Base-by-base conservation (phyloP, 2,888 invertebrate species). In the Ochropacha duplaris region DNA sequence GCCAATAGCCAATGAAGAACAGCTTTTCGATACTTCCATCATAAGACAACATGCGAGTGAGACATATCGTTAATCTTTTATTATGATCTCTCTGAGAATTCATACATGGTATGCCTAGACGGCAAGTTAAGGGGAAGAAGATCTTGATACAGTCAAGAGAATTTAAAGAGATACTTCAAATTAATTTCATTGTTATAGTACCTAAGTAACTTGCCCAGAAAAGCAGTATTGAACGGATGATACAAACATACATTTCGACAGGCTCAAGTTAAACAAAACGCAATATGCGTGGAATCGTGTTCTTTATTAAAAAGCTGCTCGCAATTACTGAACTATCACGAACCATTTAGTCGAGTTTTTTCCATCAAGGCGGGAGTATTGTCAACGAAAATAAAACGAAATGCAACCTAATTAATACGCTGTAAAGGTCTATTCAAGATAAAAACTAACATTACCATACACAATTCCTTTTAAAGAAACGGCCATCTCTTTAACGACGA, bases 371-470 rank as follows among this genome's bases (percentile, higher is more conserved):
- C 19, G 19, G 19, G 19, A 4, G 19, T 44, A 44, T 44, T 44
- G 44, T 44, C 44, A 44, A 44, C 44, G 9, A 39, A 39, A 39
- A 39, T 39, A 39, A 39, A 26, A 59, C 49, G 49, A 60, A 60
- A 52, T 39, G 57, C 49, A 24, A 26, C 54, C 52, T 65, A 60
- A 69, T 64, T 44, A 44, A 44, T 59, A 59, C 49, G 49, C 55
- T 58, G 61, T 59, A 68, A 71, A 71, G 72, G 66, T 71, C 64
- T 67, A 68, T 68, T 59, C 54, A 62, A 54, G 16, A 61, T 63
- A 79, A 81, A 80, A 81, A 79, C 70, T 69, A 56, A 59, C 70
- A 71, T 74, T 61, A 65, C 80, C 74, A 73, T 80, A 74, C 63
- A 64, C 56, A 69, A 66, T 57, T 62, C 65, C 60, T 64, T 65